Percentiles rank a stretch among this genome's conserved stretches.
phyloP scores from a whole-genome alignment of 2,113 vertebrate genomes.

The Microtus montanus region DNA sequence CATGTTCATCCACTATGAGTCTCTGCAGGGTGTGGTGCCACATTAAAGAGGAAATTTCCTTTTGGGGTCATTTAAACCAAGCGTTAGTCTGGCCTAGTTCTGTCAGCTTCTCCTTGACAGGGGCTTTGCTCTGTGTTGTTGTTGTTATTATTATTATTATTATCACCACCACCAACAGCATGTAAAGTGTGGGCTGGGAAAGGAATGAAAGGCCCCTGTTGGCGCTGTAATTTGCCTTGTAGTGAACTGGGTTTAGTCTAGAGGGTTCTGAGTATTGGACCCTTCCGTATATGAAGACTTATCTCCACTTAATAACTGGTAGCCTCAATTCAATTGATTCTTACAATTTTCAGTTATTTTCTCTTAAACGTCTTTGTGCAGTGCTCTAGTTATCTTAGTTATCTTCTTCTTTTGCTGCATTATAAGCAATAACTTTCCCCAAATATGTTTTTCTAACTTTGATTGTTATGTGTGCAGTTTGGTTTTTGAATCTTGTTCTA shows the following conservation, averaged over 20 bases:
- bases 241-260: not conserved
- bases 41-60: too few relatives aligned
- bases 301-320: not conserved
- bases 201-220: not conserved
- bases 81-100: not conserved
- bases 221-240: slow-evolving; percentile 19
- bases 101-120: not conserved
- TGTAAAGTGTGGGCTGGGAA: not conserved
- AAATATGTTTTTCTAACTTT: slow-evolving; percentile 7
- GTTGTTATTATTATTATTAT: too few relatives aligned
- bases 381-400: not conserved
- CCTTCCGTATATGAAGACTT: not conserved
- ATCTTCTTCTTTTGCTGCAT: not conserved
- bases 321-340: not conserved
- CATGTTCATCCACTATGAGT: not conserved
- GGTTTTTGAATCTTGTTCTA: slow-evolving; percentile 11
- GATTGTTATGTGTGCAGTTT: not conserved
- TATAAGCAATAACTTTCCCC: not conserved
- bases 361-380: not conserved
- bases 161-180: not conserved
- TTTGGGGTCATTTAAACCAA: not conserved
- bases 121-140: not conserved
- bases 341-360: slow-evolving; percentile 6
- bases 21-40: not conserved
- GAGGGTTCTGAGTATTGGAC: not conserved